Conservation (phyloP, 2,888 invertebrate genomes). For the Epistrophella euchroma region DNA sequence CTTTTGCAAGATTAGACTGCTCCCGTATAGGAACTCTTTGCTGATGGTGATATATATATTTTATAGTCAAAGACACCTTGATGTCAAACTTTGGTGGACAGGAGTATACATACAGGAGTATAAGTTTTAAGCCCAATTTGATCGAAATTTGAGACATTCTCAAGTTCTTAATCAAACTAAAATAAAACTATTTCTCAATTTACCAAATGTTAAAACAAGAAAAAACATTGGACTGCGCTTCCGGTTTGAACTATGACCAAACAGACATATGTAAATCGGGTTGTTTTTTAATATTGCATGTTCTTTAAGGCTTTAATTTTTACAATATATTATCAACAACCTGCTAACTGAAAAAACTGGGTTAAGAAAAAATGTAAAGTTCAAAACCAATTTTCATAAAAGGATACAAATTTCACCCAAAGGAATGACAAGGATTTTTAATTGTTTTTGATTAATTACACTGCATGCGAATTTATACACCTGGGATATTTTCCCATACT, state of each 20-base stretch:
- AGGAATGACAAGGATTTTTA: constrained; percentile 41
- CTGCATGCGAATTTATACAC: constrained; percentile 54
- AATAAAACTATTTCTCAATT: background rate
- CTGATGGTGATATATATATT: constrained; percentile 2
- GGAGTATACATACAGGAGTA: too few relatives aligned
- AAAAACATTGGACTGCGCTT: background rate
- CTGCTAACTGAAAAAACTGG: background rate
- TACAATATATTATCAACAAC: background rate
- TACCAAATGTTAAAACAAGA: background rate
- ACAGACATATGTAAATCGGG: background rate
- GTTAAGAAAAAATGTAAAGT: background rate
- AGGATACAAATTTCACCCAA: constrained; percentile 20
- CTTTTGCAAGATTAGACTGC: background rate
- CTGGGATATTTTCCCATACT: constrained; percentile 25
- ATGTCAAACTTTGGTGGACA: background rate
- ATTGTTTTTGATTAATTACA: constrained; percentile 58
- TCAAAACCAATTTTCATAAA: constrained; percentile 5
- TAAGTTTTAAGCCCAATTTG: background rate
- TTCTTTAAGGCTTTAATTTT: constrained; percentile 1
- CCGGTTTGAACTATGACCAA: background rate
- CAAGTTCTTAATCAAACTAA: background rate
- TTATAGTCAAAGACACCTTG: background rate
- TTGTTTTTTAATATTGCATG: constrained; percentile 4
- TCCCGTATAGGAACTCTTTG: background rate
- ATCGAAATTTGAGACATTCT: background rate